phyloP scores from a whole-genome alignment of 2,888 invertebrate species.

The Nebria brevicollis region DNA sequence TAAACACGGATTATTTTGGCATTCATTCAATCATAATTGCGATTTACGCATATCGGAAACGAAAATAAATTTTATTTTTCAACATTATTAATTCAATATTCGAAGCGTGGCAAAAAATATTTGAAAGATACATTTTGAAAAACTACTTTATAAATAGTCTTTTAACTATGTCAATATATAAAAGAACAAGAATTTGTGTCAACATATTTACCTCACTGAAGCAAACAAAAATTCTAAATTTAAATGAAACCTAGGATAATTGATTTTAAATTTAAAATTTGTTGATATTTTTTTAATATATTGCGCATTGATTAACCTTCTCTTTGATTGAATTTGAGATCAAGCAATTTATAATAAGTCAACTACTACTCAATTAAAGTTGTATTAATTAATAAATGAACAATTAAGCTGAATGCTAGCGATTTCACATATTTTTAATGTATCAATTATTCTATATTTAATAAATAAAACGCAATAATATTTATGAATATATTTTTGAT shows the following conservation, averaged over 20 bases:
- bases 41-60: neutral
- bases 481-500: too few species aligned
- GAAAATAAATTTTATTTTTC: neutral
- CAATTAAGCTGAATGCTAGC: neutral
- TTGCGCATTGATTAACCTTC: neutral
- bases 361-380: neutral
- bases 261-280: too few species aligned
- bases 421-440: too few species aligned
- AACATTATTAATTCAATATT: neutral
- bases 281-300: neutral
- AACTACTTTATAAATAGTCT: neutral
- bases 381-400: neutral
- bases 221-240: neutral
- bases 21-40: slow-evolving; percentile 23
- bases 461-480: too few species aligned
- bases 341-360: neutral
- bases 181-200: slow-evolving; percentile 1
- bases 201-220: neutral
- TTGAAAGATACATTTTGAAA: neutral
- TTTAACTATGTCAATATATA: neutral
- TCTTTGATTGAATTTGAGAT: neutral
- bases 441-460: too few species aligned
- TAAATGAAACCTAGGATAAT: neutral
- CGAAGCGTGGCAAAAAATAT: neutral
- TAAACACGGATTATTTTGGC: slow-evolving; percentile 10